Evolutionary conservation across 2,888 invertebrate genomes (phyloP).

Genomic region (Ferrisia virgata): DNA sequence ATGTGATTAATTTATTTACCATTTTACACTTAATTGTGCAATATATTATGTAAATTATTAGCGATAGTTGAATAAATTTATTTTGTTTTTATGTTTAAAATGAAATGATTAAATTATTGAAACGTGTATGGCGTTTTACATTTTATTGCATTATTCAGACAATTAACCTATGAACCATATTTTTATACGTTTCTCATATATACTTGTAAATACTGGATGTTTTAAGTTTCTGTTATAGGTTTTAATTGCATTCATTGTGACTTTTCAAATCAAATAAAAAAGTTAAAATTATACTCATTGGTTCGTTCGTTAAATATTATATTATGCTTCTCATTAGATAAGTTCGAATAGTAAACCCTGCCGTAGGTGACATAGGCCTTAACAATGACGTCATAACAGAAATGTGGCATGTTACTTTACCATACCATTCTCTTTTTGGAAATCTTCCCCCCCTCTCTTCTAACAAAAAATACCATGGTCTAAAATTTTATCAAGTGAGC

Average conservation of each 20-base stretch:
- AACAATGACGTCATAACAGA: too few species aligned
- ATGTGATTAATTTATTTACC: slow-evolving; percentile 45
- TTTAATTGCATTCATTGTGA: slow-evolving; percentile 34
- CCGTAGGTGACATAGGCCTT: too few species aligned
- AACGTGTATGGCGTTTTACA: slow-evolving; percentile 14
- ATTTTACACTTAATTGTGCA: slow-evolving; percentile 43
- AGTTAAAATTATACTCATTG: neutral
- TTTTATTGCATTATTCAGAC: slow-evolving; percentile 19
- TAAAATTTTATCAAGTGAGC: too few species aligned
- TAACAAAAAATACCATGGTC: too few species aligned
- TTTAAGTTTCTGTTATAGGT: slow-evolving; percentile 32
- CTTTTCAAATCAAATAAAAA: slow-evolving; percentile 21
- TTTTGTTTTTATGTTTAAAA: slow-evolving; percentile 25
- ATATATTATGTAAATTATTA: slow-evolving; percentile 38
- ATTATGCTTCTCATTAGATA: too few species aligned
- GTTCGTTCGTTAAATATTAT: neutral
- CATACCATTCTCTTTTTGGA: too few species aligned
- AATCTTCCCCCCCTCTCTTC: too few species aligned
- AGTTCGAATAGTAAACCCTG: too few species aligned
- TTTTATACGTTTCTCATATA: neutral
- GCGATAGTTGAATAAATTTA: slow-evolving; percentile 14
- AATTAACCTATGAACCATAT: slow-evolving; percentile 24
- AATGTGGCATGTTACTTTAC: too few species aligned
- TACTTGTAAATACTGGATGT: slow-evolving; percentile 13
- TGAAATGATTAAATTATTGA: slow-evolving; percentile 3